Evolutionary conservation across 2,888 invertebrate genomes (phyloP).

Genomic region (Leptinotarsa rubiginosa): DNA sequence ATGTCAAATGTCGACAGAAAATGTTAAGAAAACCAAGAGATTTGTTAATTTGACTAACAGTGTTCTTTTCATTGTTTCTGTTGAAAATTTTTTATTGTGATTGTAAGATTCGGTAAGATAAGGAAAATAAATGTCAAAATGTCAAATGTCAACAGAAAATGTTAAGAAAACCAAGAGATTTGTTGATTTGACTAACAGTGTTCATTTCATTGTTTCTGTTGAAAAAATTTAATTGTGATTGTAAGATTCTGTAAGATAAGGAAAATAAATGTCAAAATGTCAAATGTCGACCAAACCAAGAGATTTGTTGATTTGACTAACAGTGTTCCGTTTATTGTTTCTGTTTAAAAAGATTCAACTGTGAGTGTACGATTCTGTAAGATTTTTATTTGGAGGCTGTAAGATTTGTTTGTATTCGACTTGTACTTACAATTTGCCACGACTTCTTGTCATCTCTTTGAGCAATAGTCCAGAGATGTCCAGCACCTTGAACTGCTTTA

Average conservation of each 20-base stretch:
- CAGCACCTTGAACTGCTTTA: constrained; percentile 88
- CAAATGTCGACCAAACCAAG: background rate
- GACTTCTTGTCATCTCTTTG: constrained; percentile 73
- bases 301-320: background rate
- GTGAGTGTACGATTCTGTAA: too few relatives aligned
- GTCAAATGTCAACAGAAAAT: too few relatives aligned
- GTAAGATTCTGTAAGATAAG: too few relatives aligned
- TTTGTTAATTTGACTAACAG: background rate
- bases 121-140: too few relatives aligned
- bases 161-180: too few relatives aligned
- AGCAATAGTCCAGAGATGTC: constrained; percentile 90
- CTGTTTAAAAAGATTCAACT: background rate
- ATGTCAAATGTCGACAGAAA: background rate
- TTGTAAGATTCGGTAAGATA: too few relatives aligned
- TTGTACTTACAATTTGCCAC: constrained; percentile 69
- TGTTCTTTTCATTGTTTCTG: constrained; percentile 3
- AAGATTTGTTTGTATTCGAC: background rate
- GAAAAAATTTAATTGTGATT: too few relatives aligned
- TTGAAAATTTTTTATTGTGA: background rate
- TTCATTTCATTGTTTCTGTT: too few relatives aligned
- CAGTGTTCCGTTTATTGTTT: background rate
- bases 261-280: too few relatives aligned
- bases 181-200: too few relatives aligned
- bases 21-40: background rate
- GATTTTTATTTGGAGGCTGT: too few relatives aligned